Conservation (phyloP, 2,113 vertebrate genomes). For the Cyprinodon variegatus region DNA sequence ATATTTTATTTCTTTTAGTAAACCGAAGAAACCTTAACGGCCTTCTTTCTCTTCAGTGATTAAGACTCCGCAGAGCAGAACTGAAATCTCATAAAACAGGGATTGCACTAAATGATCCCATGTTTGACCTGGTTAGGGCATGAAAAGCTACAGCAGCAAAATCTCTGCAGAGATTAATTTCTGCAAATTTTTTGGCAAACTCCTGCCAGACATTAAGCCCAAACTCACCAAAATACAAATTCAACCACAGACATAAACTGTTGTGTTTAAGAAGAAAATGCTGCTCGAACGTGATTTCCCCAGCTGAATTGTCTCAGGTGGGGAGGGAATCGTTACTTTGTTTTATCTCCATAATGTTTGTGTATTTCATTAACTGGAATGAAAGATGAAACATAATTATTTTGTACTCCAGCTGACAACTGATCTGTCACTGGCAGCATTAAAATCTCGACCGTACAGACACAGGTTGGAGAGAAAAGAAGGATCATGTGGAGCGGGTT, state of each 20-base stretch:
- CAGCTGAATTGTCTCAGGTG: constrained; percentile 64
- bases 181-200: neutral
- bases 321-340: constrained; percentile 52
- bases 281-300: constrained; percentile 35
- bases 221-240: constrained; percentile 21
- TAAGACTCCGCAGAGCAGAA: neutral
- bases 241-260: constrained; percentile 24
- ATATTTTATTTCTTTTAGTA: neutral
- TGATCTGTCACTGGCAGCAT: constrained; percentile 64
- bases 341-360: constrained; percentile 70
- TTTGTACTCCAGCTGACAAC: constrained; percentile 66
- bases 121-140: neutral
- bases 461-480: constrained; percentile 22
- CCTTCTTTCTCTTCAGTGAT: neutral
- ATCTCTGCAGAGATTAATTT: neutral
- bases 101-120: neutral
- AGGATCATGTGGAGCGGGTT: constrained; percentile 57
- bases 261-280: constrained; percentile 28
- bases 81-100: neutral
- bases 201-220: constrained; percentile 30
- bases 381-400: constrained; percentile 74
- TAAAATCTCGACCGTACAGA: constrained; percentile 46
- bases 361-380: constrained; percentile 60
- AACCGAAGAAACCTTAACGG: neutral
- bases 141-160: neutral